These are phyloP conservation scores for Struthidea cinerea DNA, from an alignment of 2,113 vertebrate species.

Conservation along the genomic window DNA sequence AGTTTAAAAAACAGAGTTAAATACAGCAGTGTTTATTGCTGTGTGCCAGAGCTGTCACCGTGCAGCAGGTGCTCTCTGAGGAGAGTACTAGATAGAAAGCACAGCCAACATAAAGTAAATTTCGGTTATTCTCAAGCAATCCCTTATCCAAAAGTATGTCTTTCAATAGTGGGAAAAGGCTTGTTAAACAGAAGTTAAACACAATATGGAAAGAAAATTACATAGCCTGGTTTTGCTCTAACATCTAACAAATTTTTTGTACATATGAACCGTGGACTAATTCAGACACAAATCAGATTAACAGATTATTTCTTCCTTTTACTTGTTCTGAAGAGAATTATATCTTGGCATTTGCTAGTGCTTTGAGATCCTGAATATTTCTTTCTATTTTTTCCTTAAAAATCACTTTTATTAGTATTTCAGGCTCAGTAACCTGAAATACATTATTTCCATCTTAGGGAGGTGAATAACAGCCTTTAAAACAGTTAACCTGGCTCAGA, in stretches of 20 bases:
- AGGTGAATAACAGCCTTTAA: not conserved
- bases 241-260: not conserved
- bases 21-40: not conserved
- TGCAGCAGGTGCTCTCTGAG: not conserved
- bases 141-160: not conserved
- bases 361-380: not conserved
- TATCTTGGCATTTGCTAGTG: not conserved
- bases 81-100: not conserved
- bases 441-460: not conserved
- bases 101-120: not conserved
- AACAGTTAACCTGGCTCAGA: not conserved
- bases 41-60: not conserved
- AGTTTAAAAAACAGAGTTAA: not conserved
- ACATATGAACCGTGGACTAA: not conserved
- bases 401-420: not conserved
- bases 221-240: not conserved
- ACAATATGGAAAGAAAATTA: not conserved
- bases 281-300: not conserved
- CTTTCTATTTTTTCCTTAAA: not conserved
- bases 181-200: conserved; percentile 10
- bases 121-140: conserved; percentile 44
- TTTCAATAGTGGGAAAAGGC: not conserved
- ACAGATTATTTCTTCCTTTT: not conserved
- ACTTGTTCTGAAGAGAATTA: not conserved
- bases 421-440: not conserved